phyloP scores from a whole-genome alignment of 2,888 invertebrate species.

The Macropis europaea region DNA sequence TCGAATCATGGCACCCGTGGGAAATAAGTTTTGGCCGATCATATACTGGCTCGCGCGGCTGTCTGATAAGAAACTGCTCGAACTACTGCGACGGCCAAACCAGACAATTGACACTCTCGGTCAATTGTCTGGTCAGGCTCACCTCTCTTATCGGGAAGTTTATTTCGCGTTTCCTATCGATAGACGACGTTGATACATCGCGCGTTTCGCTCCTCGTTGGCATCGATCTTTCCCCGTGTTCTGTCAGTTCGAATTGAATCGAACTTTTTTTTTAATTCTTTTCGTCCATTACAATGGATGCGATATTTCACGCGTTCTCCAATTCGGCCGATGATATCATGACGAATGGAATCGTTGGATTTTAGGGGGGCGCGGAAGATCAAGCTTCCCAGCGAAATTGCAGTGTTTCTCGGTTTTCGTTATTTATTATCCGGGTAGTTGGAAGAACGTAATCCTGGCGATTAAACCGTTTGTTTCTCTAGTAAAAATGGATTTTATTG shows the following conservation, averaged over 20 bases:
- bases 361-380: too few species aligned
- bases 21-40: constrained; percentile 77
- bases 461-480: too few species aligned
- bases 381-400: too few species aligned
- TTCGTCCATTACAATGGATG: background rate
- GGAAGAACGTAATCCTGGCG: too few species aligned
- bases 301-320: too few species aligned
- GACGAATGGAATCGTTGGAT: too few species aligned
- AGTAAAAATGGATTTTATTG: too few species aligned
- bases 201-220: background rate
- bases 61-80: constrained; percentile 52
- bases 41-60: constrained; percentile 57
- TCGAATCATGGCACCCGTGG: constrained; percentile 76
- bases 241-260: background rate
- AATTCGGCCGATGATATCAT: too few species aligned
- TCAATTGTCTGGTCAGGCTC: constrained; percentile 20
- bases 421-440: too few species aligned
- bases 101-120: constrained; percentile 35
- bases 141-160: constrained; percentile 13
- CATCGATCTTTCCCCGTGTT: background rate
- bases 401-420: too few species aligned
- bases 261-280: too few species aligned
- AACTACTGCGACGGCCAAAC: constrained; percentile 18
- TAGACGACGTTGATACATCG: background rate
- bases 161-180: background rate